Conservation (phyloP, 2,113 vertebrate species). For the Zeus faber region DNA sequence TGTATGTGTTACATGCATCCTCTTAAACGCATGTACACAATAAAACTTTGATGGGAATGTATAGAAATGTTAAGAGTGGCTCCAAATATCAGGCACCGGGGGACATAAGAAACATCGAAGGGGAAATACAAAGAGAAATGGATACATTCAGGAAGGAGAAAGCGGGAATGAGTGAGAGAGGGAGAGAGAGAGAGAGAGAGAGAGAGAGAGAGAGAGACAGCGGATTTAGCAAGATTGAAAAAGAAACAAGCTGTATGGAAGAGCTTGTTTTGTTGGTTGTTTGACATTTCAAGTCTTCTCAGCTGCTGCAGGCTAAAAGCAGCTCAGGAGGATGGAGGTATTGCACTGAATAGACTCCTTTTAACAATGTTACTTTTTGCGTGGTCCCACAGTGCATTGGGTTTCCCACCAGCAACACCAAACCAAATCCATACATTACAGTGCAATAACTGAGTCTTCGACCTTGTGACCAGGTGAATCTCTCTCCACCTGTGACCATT, state of each 20-base stretch:
- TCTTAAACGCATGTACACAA: too few relatives aligned
- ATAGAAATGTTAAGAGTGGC: too few relatives aligned
- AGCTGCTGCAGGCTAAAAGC: slow-evolving; percentile 35
- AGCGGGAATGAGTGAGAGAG: slow-evolving; percentile 16
- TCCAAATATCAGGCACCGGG: too few relatives aligned
- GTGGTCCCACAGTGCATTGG: slow-evolving; percentile 18
- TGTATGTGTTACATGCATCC: too few relatives aligned
- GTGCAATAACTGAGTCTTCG: too few relatives aligned
- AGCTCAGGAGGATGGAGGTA: slow-evolving; percentile 22
- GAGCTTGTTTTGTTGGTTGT: slow-evolving; percentile 36
- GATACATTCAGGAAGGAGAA: too few relatives aligned
- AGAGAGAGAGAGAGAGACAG: slow-evolving; percentile 1
- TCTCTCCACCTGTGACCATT: too few relatives aligned
- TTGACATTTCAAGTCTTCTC: slow-evolving; percentile 34
- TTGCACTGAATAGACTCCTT: slow-evolving; percentile 30
- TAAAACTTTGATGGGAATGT: too few relatives aligned
- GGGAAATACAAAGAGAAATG: slow-evolving; percentile 7
- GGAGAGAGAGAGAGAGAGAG: slow-evolving; percentile 17
- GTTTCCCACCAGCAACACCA: background rate
- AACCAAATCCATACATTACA: too few relatives aligned
- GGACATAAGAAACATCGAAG: too few relatives aligned
- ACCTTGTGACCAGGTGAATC: too few relatives aligned
- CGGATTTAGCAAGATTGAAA: slow-evolving; percentile 26
- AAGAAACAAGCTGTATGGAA: slow-evolving; percentile 13
- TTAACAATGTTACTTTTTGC: slow-evolving; percentile 26